These are phyloP conservation scores for Agrenia bidenticulata DNA, from an alignment of 2,888 invertebrate species.

Conservation along the genomic window DNA sequence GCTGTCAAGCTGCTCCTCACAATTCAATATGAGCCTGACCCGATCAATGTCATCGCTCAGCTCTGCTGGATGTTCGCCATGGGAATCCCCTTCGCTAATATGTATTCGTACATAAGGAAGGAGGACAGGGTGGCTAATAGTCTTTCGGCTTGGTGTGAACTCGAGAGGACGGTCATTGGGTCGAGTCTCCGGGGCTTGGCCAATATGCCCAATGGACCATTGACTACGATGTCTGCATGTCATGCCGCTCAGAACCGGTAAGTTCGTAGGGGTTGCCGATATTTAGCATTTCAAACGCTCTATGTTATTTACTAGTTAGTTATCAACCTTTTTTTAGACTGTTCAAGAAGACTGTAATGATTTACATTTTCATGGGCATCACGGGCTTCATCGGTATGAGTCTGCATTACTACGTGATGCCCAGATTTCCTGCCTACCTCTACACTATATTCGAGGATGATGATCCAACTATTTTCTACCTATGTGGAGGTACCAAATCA, in stretches of 20 bases:
- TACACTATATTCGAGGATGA: constrained; percentile 44
- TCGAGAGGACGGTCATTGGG: constrained; percentile 49
- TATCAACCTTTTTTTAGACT: constrained; percentile 14
- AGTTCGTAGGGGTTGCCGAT: no score
- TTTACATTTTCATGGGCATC: constrained; percentile 45
- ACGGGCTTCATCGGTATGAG: constrained; percentile 38
- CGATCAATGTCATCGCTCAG: constrained; percentile 50
- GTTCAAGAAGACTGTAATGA: constrained; percentile 37
- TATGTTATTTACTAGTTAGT: no score
- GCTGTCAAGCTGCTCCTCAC: constrained; percentile 47
- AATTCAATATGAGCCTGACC: constrained; percentile 48
- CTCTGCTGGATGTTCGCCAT: constrained; percentile 52
- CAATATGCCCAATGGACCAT: constrained; percentile 47
- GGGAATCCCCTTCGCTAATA: constrained; percentile 47
- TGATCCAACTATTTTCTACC: constrained; percentile 37
- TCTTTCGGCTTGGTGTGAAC: constrained; percentile 46
- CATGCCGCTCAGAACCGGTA: constrained; percentile 42
- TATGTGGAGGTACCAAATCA: constrained; percentile 27
- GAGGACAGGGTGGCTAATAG: constrained; percentile 47
- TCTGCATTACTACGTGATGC: constrained; percentile 43
- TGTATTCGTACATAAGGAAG: constrained; percentile 42
- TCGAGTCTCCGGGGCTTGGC: constrained; percentile 48
- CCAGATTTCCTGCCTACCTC: constrained; percentile 23
- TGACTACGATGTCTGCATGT: constrained; percentile 51
- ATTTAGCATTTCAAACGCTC: no score